Conservation (phyloP, 2,888 invertebrate genomes). For the Apocheima hispidaria region DNA sequence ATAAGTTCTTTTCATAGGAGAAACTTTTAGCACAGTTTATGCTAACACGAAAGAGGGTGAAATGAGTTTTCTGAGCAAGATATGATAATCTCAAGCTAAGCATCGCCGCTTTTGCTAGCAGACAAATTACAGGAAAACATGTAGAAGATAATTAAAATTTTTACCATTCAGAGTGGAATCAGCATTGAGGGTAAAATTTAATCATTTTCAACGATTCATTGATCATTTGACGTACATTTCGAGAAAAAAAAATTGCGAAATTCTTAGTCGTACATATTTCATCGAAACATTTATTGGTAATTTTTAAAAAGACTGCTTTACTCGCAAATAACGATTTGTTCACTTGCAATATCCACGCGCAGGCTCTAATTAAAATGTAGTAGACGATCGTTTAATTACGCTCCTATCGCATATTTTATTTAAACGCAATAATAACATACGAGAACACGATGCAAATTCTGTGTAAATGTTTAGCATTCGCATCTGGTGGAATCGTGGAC, state of each 20-base stretch:
- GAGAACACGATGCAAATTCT: conserved; percentile 44
- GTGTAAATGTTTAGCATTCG: conserved; percentile 41
- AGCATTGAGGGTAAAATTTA: neutral
- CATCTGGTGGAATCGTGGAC: conserved; percentile 35
- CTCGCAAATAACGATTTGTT: conserved; percentile 1
- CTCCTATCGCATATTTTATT: conserved; percentile 44
- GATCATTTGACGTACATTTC: neutral
- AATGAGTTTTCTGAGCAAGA: conserved; percentile 51
- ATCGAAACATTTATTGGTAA: neutral
- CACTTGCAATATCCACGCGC: conserved; percentile 13
- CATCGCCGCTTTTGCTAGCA: conserved; percentile 45
- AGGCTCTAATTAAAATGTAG: conserved; percentile 36
- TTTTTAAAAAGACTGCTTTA: neutral
- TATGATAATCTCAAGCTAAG: conserved; percentile 50
- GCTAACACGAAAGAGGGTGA: conserved; percentile 39
- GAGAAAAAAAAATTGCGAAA: neutral
- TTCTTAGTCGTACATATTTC: neutral
- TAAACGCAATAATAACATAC: conserved; percentile 44
- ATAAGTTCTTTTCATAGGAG: conserved; percentile 40
- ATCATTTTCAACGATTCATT: neutral
- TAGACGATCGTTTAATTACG: conserved; percentile 30
- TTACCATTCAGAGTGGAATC: conserved; percentile 19
- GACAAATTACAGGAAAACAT: conserved; percentile 42
- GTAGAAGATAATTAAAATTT: conserved; percentile 36
- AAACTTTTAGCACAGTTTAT: conserved; percentile 36